Base-by-base conservation (phyloP, 2,113 vertebrate genomes). In the Onychorhynchus coronatus region DNA sequence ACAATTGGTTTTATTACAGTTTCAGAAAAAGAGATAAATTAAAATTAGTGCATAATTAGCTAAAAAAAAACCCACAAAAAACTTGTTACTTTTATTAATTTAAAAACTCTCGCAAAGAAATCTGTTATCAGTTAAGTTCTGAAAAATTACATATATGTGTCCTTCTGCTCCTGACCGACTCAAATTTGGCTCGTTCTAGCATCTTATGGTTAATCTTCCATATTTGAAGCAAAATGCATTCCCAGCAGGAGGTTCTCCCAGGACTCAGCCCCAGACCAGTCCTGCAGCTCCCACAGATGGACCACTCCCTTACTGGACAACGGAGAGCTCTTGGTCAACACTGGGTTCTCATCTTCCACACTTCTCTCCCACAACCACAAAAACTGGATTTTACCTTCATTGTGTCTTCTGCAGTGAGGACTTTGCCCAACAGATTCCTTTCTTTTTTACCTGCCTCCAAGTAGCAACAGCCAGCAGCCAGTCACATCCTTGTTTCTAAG, bases 401-500 rank as follows among this genome's bases (percentile, higher is more conserved):
- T 23, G 59, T 7, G 22, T 33, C 58, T 91, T 67, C 61, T 24
- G 55, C 15, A 0, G 19, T 13, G 68, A 96, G 22, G 50, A 61
- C 90, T 62, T 56, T 59, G 56, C 93, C 68, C 86, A 84, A 50
- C 24, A 44, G 50, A 92, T 75, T 95, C 83, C 59, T 37, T 67
- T 91, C 61, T 55, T 79, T 81, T 85, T 89, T 93, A 85, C 83
- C 75, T 68, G 24, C 76, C 53, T 78, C 75, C 23, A 20, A 93
- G 58, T 73, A 95, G 85, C 91, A 74, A 93, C 92, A 88, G 88
- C 83, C 82, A 81, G 91, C 93, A 87, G 86, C 86, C 84, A 90
- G 70, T 95, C 66, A 88, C 67, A 84, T 92, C 92, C 78, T 84
- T 16, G 76, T 77, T 97, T 92, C 96, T 91, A 95, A 95, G 81